phyloP scores from a whole-genome alignment of 2,113 vertebrate genomes.

The Ammodytes dubius region DNA sequence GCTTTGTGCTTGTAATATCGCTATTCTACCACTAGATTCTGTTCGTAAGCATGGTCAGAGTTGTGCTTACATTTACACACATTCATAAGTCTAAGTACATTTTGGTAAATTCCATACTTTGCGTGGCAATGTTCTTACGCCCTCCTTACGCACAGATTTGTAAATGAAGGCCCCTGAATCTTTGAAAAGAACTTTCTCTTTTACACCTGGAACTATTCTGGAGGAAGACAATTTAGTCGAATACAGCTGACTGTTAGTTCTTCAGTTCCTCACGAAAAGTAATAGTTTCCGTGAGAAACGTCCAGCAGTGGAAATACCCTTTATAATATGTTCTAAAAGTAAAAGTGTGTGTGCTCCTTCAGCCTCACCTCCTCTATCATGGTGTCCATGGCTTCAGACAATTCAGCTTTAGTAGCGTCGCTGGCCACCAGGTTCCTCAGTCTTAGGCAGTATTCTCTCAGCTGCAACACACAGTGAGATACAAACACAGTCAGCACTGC shows the following conservation, averaged over 20 bases:
- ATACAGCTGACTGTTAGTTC: not conserved
- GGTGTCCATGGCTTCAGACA: slow-evolving; percentile 87
- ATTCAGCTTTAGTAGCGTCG: slow-evolving; percentile 87
- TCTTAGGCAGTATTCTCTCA: slow-evolving; percentile 95
- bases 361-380: slow-evolving; percentile 97
- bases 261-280: not conserved
- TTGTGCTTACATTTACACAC: too few relatives aligned
- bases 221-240: not conserved
- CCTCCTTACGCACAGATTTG: too few relatives aligned
- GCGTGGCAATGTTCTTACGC: too few relatives aligned
- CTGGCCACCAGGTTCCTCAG: slow-evolving; percentile 93
- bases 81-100: too few relatives aligned
- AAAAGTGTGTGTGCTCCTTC: not conserved
- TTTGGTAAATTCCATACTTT: too few relatives aligned
- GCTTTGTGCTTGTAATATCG: too few relatives aligned
- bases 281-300: not conserved
- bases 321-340: not conserved
- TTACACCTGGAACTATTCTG: not conserved
- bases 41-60: too few relatives aligned
- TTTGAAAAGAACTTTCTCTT: not conserved
- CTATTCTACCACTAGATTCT: too few relatives aligned
- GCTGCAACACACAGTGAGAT: slow-evolving; percentile 79
- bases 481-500: not conserved
- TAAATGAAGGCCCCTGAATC: not conserved
- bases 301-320: not conserved